Conservation (phyloP, 92 coral and sea anemone genomes). For the Virgularia gustaviana region DNA sequence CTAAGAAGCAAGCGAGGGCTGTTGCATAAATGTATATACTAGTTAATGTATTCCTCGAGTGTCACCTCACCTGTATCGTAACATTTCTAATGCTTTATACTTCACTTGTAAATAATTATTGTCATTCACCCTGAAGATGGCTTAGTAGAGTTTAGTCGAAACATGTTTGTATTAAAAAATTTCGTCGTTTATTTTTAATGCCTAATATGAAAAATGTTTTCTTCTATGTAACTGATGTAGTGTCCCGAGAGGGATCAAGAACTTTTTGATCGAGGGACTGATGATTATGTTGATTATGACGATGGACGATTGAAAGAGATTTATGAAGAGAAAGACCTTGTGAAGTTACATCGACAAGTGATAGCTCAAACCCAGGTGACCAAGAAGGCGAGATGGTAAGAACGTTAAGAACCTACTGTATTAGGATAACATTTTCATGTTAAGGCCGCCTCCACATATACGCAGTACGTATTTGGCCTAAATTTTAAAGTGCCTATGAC, state of each 20-base stretch:
- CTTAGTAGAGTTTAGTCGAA: too few species aligned
- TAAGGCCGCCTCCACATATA: background rate
- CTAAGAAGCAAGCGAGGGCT: too few species aligned
- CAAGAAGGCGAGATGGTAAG: slow-evolving; percentile 89
- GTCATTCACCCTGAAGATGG: too few species aligned
- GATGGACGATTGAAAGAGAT: slow-evolving; percentile 69
- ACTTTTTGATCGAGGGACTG: slow-evolving; percentile 86
- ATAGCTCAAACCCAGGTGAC: slow-evolving; percentile 77
- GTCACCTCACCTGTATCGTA: too few species aligned
- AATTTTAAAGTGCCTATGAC: too few species aligned
- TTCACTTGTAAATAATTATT: too few species aligned
- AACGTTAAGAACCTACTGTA: too few species aligned
- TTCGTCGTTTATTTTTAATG: background rate
- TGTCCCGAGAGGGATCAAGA: slow-evolving; percentile 83
- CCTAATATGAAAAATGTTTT: background rate
- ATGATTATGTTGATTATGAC: slow-evolving; percentile 91
- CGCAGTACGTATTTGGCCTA: background rate
- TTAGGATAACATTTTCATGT: background rate
- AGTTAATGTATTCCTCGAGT: too few species aligned
- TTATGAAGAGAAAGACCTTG: slow-evolving; percentile 75
- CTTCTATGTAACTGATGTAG: slow-evolving; percentile 24
- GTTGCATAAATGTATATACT: too few species aligned
- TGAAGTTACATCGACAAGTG: slow-evolving; percentile 78
- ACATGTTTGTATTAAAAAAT: too few species aligned
- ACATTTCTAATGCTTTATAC: too few species aligned